A percentile compares a stretch with the other conserved stretches of the same genome.
Conservation (phyloP, 2,888 invertebrate species). For the Dynastes maya region DNA sequence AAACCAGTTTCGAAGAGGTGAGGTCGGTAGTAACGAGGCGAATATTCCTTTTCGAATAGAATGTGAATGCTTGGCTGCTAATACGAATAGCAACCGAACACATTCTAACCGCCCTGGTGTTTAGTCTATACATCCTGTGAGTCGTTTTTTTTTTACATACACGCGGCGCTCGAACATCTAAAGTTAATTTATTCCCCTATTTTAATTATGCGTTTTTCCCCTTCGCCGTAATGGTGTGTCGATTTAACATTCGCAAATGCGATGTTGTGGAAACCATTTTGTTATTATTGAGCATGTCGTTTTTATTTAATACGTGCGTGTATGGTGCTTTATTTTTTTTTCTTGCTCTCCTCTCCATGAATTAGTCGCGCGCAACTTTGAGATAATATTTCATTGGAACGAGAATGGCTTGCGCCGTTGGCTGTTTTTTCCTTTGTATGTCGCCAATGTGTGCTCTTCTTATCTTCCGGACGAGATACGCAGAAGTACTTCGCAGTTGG, state of each 20-base stretch:
- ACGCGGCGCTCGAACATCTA: slow-evolving; percentile 25
- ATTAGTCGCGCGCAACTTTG: slow-evolving; percentile 54
- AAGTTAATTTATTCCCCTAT: slow-evolving; percentile 31
- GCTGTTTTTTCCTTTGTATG: slow-evolving; percentile 50
- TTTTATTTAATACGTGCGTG: slow-evolving; percentile 54
- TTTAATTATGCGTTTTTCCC: slow-evolving; percentile 10
- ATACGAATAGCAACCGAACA: not conserved
- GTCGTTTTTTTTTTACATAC: slow-evolving; percentile 23
- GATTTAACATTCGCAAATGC: slow-evolving; percentile 36
- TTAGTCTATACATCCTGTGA: slow-evolving; percentile 30
- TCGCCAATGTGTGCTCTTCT: slow-evolving; percentile 35
- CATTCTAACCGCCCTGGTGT: slow-evolving; percentile 21
- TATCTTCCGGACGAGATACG: slow-evolving; percentile 51
- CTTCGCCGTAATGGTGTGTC: not conserved
- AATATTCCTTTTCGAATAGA: slow-evolving; percentile 49
- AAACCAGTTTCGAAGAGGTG: slow-evolving; percentile 63
- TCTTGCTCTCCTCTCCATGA: slow-evolving; percentile 52
- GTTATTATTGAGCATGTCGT: slow-evolving; percentile 55
- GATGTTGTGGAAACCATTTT: slow-evolving; percentile 65
- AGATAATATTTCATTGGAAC: slow-evolving; percentile 57
- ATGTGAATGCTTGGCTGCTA: slow-evolving; percentile 44
- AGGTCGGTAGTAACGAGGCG: slow-evolving; percentile 59
- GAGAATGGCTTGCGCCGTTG: slow-evolving; percentile 60
- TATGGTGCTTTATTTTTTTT: slow-evolving; percentile 31
- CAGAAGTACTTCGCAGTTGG: slow-evolving; percentile 48